These are phyloP conservation scores for Cyclophora punctaria DNA, from an alignment of 2,888 invertebrate species.

Conservation along the genomic window DNA sequence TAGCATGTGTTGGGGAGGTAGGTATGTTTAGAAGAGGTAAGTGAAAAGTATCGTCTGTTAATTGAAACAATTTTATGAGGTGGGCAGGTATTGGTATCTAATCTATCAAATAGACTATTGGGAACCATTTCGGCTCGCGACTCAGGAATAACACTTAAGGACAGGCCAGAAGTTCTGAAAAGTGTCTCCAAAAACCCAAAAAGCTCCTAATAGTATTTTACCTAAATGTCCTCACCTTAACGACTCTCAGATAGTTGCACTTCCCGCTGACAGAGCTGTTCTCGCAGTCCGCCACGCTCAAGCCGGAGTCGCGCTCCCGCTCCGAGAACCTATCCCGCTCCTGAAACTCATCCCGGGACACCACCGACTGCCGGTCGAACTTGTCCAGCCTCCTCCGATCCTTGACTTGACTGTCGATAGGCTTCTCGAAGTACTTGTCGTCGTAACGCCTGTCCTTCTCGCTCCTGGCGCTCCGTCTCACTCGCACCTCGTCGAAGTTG, in stretches of 20 bases:
- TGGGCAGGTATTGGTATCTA: no score
- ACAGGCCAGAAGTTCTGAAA: background rate
- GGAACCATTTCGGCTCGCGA: no score
- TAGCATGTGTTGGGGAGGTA: no score
- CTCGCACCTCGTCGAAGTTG: constrained; percentile 39
- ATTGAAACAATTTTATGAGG: no score
- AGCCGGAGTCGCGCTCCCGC: constrained; percentile 56
- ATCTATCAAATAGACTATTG: no score
- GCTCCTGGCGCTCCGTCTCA: constrained; percentile 41
- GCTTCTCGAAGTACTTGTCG: constrained; percentile 42
- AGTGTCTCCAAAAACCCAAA: constrained; percentile 1
- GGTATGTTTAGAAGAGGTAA: no score
- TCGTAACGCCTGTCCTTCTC: constrained; percentile 42
- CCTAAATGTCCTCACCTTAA: constrained; percentile 43
- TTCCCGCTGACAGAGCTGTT: constrained; percentile 55
- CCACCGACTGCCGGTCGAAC: constrained; percentile 26
- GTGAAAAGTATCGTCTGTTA: no score
- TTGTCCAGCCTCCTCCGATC: constrained; percentile 30
- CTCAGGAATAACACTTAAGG: background rate
- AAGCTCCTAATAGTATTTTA: no score
- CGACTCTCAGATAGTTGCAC: constrained; percentile 56
- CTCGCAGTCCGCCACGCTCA: constrained; percentile 61
- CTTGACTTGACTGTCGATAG: constrained; percentile 27
- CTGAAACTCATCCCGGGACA: constrained; percentile 48
- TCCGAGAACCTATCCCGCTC: constrained; percentile 51